Base-by-base conservation (phyloP, 2,113 vertebrate species). In the Callopanchax toddi region DNA sequence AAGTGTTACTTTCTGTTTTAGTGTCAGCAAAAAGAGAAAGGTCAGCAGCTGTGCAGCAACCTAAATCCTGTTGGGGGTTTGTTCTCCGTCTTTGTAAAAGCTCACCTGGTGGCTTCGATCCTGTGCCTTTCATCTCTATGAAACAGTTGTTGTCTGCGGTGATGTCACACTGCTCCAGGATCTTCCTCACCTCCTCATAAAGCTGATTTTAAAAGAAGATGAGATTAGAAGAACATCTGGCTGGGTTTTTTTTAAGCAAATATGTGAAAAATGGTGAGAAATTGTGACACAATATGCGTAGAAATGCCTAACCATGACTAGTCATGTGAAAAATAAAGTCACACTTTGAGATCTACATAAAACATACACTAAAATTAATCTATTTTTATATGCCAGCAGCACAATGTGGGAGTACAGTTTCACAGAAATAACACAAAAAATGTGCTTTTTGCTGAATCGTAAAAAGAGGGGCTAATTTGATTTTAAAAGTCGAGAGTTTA, bases 121-220 rank as follows among this genome's bases (percentile, higher is more conserved):
- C 93, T 0, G 95, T 98, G 81, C 82, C 88, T 88, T 93, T 97
- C 23, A 74, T 90, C 85, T 90, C 89, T 72, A 98, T 93, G 80
- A 99, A 99, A 45, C 34, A 43, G 57, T 96, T 91, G 60, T 95
- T 93, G 87, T 97, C 95, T 0, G 80, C 68, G 6, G 90, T 87
- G 29, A 95, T 85, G 13, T 91, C 61, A 52, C 97, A 99, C 32
- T 89, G 78, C 75, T 97, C 96, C 63, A 99, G 76, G 16, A 81
- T 74, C 68, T 91, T 80, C 52, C 97, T 93, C 56, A 96, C 95
- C 67, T 95, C 93, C 82, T 99, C 97, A 0, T 95, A 95, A 54
- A 90, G 79, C 97, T 99, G 48, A 39, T 72, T 68, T 76, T 5
- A 22, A 74, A 69, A n/a, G n/a, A n/a, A 17, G 7, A 71, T 29